Evolutionary conservation across 2,113 vertebrate genomes (phyloP).

Genomic region (Baryphthengus martii): DNA sequence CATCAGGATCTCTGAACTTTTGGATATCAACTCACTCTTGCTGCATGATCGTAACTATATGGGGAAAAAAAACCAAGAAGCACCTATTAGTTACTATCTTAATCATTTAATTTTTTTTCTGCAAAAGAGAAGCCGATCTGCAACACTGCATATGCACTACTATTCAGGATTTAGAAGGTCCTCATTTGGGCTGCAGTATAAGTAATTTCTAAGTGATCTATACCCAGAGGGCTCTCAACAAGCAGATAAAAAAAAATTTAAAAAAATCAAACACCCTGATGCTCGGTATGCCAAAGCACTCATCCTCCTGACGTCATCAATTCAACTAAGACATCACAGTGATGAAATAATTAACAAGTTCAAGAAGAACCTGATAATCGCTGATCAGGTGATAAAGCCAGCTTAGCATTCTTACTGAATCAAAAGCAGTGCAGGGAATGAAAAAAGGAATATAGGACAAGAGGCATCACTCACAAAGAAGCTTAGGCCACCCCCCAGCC

Average conservation of each 20-base stretch:
- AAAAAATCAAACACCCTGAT: neutral
- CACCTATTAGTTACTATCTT: neutral
- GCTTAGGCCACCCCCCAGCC: neutral
- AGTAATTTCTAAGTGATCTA: neutral
- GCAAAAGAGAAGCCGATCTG: neutral
- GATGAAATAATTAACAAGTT: neutral
- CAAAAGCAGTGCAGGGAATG: neutral
- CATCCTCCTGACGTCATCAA: neutral
- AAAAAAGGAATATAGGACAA: neutral
- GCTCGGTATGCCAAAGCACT: neutral
- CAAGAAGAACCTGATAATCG: neutral
- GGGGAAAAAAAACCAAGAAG: neutral
- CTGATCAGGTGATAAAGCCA: neutral
- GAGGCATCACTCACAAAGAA: neutral
- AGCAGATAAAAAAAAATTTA: neutral
- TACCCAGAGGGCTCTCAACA: neutral
- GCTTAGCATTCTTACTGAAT: neutral
- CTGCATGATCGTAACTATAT: conserved; percentile 92
- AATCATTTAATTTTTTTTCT: neutral
- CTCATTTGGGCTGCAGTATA: neutral
- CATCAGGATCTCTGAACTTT: conserved; percentile 96
- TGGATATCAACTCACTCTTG: conserved; percentile 96
- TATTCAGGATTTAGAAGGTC: neutral
- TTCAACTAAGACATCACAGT: neutral
- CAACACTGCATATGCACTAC: neutral